Conservation (phyloP, 2,888 invertebrate genomes). For the Hymenopus coronatus region DNA sequence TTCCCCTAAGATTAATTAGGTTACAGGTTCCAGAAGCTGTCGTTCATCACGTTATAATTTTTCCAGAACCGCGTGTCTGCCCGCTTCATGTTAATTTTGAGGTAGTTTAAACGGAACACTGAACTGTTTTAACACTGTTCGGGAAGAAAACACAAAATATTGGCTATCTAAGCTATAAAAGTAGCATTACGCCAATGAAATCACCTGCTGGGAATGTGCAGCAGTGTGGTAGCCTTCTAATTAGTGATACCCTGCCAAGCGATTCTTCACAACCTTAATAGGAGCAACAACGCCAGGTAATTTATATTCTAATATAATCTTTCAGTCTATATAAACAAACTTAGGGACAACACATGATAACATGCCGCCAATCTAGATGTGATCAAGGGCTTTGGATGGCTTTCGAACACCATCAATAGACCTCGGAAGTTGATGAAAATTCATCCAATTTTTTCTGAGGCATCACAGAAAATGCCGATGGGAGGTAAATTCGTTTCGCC, state of each 20-base stretch:
- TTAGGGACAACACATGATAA: no score
- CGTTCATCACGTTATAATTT: not conserved
- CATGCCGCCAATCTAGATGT: no score
- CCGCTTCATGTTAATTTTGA: not conserved
- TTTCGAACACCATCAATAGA: no score
- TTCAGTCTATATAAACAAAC: no score
- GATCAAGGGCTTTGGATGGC: no score
- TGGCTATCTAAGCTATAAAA: not conserved
- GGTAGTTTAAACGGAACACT: not conserved
- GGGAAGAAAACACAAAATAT: not conserved
- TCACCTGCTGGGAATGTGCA: not conserved
- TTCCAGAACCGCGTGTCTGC: not conserved
- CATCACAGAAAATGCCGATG: no score
- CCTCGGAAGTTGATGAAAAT: no score
- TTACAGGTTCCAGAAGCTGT: not conserved
- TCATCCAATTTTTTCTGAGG: no score
- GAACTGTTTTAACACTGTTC: not conserved
- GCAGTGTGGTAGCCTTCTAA: not conserved
- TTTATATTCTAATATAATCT: no score
- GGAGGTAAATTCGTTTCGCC: no score
- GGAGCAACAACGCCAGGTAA: no score
- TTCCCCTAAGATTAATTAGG: not conserved
- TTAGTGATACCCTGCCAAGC: not conserved
- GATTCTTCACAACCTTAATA: no score
- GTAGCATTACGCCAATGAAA: not conserved